phyloP scores from a whole-genome alignment of 2,113 vertebrate genomes.

The Puffinus mauretanicus region DNA sequence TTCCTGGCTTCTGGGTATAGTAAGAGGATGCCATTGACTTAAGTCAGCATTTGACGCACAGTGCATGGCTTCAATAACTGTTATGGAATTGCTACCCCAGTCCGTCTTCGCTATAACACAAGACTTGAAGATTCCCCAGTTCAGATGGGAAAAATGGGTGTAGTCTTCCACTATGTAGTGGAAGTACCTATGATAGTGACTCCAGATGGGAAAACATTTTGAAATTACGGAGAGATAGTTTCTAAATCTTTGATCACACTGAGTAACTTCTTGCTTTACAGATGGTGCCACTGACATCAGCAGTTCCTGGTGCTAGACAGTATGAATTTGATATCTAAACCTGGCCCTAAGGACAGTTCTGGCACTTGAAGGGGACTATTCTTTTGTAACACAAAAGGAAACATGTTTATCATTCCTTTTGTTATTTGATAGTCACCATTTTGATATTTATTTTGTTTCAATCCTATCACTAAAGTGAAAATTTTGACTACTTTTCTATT shows the following conservation, averaged over 20 bases:
- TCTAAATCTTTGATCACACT: slow-evolving; percentile 17
- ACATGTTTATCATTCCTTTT: neutral
- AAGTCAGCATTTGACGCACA: neutral
- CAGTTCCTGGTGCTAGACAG: neutral
- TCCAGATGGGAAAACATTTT: slow-evolving; percentile 29
- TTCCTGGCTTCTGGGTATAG: neutral
- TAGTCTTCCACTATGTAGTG: neutral
- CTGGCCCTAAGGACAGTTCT: neutral
- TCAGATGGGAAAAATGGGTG: neutral
- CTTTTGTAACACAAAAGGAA: neutral
- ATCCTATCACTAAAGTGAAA: neutral
- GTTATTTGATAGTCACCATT: neutral
- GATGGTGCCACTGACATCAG: neutral
- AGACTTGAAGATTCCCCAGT: neutral
- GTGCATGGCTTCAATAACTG: neutral
- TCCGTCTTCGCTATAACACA: neutral
- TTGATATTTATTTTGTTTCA: neutral
- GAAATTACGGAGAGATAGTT: neutral
- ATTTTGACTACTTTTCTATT: neutral
- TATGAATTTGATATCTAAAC: neutral
- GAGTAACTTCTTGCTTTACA: slow-evolving; percentile 5
- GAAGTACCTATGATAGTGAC: neutral
- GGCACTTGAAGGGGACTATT: neutral
- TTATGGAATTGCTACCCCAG: neutral
- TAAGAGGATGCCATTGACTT: neutral